Percentiles rank a stretch among this genome's conserved stretches.
phyloP scores from a whole-genome alignment of 2,888 invertebrate genomes.

The Adineta ricciae region DNA sequence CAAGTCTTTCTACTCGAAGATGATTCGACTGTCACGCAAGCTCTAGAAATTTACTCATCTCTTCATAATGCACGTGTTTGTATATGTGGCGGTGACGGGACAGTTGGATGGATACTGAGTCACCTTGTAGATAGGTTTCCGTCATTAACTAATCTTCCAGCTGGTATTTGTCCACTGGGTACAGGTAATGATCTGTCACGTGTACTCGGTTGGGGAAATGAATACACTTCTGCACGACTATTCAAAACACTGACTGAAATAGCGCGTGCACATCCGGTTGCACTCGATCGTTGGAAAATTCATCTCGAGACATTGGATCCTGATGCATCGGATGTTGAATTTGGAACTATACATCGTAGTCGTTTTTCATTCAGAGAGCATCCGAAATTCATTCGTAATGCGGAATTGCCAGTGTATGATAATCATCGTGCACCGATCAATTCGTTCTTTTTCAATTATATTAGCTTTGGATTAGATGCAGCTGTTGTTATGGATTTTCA shows the following conservation, averaged over 20 bases:
- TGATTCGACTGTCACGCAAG: constrained; percentile 56
- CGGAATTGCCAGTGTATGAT: not conserved
- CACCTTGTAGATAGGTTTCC: constrained; percentile 97
- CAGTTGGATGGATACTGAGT: constrained; percentile 95
- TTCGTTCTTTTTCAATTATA: not conserved
- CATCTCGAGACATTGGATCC: not conserved
- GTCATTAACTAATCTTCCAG: constrained; percentile 95
- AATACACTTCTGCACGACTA: not conserved
- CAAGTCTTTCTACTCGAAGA: constrained; percentile 99
- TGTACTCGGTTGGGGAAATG: constrained; percentile 55
- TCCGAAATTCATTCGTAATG: not conserved
- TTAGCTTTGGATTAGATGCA: not conserved
- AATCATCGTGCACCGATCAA: not conserved
- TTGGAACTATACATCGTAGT: not conserved
- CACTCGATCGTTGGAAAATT: not conserved
- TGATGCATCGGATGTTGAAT: not conserved
- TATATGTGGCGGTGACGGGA: constrained; percentile 98
- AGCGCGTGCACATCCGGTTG: not conserved
- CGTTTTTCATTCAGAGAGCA: not conserved
- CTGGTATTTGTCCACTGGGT: constrained; percentile 80
- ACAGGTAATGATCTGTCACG: constrained; percentile 85
- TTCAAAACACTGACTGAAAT: not conserved
- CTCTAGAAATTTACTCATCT: not conserved
- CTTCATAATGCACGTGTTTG: not conserved
- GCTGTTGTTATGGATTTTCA: not conserved